These are phyloP conservation scores for Hoplostethus atlanticus DNA, from an alignment of 2,797 vertebrate species.

Conservation along the genomic window DNA sequence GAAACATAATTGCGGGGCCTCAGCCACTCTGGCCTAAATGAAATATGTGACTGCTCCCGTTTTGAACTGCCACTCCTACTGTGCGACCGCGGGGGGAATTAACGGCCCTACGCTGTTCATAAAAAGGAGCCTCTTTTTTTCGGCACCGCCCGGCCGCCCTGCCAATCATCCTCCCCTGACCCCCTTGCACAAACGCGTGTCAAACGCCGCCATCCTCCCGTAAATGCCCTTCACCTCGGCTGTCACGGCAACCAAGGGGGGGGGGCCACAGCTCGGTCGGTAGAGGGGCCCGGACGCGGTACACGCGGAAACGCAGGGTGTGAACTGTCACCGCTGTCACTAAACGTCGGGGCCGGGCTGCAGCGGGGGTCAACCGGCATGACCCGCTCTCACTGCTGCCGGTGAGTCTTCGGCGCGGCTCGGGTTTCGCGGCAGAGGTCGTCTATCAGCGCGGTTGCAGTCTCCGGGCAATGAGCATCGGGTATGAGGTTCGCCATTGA, in stretches of 20 bases:
- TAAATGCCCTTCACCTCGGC: constrained; percentile 45
- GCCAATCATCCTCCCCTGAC: constrained; percentile 3
- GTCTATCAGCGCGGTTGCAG: constrained; percentile 53
- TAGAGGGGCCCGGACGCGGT: constrained; percentile 10
- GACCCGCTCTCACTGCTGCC: constrained; percentile 53
- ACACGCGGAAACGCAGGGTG: constrained; percentile 23
- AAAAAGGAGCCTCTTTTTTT: too few relatives aligned
- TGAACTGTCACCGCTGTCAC: constrained; percentile 35
- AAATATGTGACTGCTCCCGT: constrained; percentile 22
- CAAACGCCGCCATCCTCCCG: constrained; percentile 11
- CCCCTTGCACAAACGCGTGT: neutral
- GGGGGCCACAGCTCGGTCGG: neutral
- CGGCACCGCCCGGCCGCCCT: constrained; percentile 1
- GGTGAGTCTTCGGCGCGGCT: constrained; percentile 62
- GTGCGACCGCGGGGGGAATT: constrained; percentile 2
- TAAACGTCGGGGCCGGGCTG: constrained; percentile 16
- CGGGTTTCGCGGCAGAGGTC: constrained; percentile 60
- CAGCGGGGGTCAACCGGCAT: constrained; percentile 47
- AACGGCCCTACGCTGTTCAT: constrained; percentile 10
- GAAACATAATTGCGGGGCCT: constrained; percentile 29
- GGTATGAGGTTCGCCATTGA: constrained; percentile 54
- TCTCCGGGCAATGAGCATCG: constrained; percentile 63
- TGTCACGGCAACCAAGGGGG: neutral
- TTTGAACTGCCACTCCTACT: constrained; percentile 18
- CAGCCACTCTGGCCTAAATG: constrained; percentile 31